These are phyloP conservation scores for Phalloptychus januarius DNA, from an alignment of 2,797 vertebrate species.

Conservation along the genomic window DNA sequence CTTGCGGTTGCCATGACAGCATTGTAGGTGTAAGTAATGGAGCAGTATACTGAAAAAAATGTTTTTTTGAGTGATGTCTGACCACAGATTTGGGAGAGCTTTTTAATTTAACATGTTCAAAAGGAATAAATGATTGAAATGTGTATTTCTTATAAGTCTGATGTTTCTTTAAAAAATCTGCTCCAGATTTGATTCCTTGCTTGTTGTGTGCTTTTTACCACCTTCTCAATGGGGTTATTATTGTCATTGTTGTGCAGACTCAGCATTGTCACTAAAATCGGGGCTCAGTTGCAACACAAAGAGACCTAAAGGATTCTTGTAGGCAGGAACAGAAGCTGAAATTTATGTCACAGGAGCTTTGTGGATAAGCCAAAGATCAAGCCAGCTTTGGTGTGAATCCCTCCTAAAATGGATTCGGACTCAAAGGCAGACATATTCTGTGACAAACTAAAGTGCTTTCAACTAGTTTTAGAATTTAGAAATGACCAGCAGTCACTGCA, in stretches of 20 bases:
- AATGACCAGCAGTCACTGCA: not conserved
- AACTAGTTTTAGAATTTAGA: not conserved
- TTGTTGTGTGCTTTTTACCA: not conserved
- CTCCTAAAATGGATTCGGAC: not conserved
- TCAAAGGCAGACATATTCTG: not conserved
- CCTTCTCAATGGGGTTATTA: not conserved
- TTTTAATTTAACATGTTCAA: not conserved
- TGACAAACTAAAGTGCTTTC: not conserved
- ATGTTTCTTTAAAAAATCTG: not conserved
- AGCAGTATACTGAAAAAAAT: not conserved
- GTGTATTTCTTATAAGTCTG: not conserved
- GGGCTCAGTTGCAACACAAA: not conserved
- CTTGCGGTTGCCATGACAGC: not conserved
- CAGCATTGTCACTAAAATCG: not conserved
- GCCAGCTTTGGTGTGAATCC: not conserved
- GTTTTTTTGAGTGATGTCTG: not conserved
- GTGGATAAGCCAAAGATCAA: not conserved
- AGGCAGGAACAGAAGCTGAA: not conserved
- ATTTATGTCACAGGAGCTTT: constrained; percentile 1
- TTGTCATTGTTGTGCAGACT: not conserved
- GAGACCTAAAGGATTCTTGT: not conserved
- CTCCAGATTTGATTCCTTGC: not conserved
- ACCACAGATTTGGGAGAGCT: not conserved
- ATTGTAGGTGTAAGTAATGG: not conserved
- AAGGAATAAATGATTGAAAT: not conserved